Evolutionary conservation across 2,797 vertebrate genomes (phyloP), one percentile per base, ranked within the genome.

Genomic region (Enteromius afrohamiltoni): DNA sequence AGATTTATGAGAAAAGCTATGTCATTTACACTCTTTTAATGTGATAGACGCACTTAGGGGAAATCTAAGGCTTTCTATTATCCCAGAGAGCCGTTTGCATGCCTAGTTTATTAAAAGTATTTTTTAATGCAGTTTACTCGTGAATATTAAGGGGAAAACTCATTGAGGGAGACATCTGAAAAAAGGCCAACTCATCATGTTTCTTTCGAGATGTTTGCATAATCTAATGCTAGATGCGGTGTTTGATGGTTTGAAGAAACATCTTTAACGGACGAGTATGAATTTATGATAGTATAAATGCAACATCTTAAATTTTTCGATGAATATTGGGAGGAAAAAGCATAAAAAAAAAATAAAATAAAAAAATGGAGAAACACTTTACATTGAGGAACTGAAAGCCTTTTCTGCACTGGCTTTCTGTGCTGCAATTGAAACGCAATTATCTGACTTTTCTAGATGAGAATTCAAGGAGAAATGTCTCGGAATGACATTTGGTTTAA

Each of bases 11-110:
- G 53, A 83, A 83, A 71, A 62, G 74, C 74, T 23, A 16, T 77
- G 82, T 70, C 82, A 83, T 71, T 82, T 77, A 82, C 55, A 69
- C 70, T 85, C 49, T 80, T 85, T 55, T 80, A 80, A 85, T 80
- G 75, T 83, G 77, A 80, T 75, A 85, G 78, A 80, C 51, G 16
- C 71, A 80, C 83, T 85, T 37, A 31, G 53, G 70, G 77, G 77
- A 80, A 68, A 80, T 69, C 70, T 67, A 19, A 75, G 64, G 16
- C 62, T 58, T 26, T 34, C 10, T 60, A 31, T 71, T 71, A 60
- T 83, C 75, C 65, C 67, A 37, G 82, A 10, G 53, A 62, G 75
- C 67, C 62, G 37, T 78, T 83, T 71, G 76, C 55, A 70, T 60
- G 65, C 67, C 67, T 62, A 23, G 75, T 62, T 83, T 83, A 78